Evolutionary conservation across 2,797 vertebrate genomes (phyloP), one percentile per base, ranked within the genome.

Genomic region (Selene dorsalis): DNA sequence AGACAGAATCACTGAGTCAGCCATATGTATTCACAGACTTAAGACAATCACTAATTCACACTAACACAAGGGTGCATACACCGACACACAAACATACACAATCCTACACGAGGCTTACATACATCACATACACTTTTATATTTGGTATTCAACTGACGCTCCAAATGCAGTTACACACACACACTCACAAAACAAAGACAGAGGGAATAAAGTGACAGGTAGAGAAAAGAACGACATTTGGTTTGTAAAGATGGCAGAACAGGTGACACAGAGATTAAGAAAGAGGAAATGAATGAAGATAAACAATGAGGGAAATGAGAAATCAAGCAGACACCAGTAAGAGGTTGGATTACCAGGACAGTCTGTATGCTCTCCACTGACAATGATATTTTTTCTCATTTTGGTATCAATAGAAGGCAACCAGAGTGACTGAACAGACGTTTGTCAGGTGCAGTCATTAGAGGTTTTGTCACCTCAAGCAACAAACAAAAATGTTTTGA

Each of bases 1-100:
- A 90, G 92, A 90, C 91, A 93, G 94, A 93, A 84, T 89, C 84
- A 83, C 93, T 92, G 89, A 95, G 87, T 95, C 94, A 94, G 92
- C 93, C 70, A 2, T 84, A 94, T 91, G 88, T 85, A 92, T 92
- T 92, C 81, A 91, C 85, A 82, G 84, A 87, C 80, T 84, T 88
- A 85, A 93, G 90, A 94, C 94, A 95, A 93, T 94, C 79, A 67
- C 81, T 80, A 87, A 88, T 92, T 89, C 85, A 91, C 89, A 89
- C 68, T 32, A 77, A 75, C 83, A 86, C 72, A 86, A 76, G 88
- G 38, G 47, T 14, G 13, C 80, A 82, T 77, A 75, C 62, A 75
- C 69, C 80, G 57, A 84, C 72, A 81, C 80, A 82, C 74, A 84
- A 43, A 79, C 45, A 57, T 52, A 68, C 69, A 78, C 76, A 80